A percentile compares a stretch with the other conserved stretches of the same genome.
phyloP scores from a whole-genome alignment of 2,888 invertebrate species.

The Poecilus cupreus region DNA sequence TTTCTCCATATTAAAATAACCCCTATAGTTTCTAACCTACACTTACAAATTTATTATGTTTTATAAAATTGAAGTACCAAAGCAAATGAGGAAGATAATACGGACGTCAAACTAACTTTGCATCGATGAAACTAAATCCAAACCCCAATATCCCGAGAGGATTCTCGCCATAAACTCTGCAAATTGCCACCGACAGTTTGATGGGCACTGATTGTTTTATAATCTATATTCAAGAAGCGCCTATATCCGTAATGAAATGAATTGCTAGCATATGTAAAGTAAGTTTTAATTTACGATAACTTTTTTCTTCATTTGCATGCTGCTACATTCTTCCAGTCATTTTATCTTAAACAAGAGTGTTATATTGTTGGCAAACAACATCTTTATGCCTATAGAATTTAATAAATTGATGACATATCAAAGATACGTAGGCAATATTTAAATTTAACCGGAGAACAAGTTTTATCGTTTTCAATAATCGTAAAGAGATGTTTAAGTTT shows the following conservation, averaged over 20 bases:
- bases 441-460: neutral
- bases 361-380: neutral
- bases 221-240: neutral
- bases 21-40: no score
- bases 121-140: no score
- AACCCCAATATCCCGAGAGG: no score
- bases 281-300: constrained; percentile 9
- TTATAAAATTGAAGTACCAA: no score
- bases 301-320: constrained; percentile 5
- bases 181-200: neutral
- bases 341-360: neutral
- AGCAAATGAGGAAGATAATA: no score
- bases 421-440: neutral
- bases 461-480: neutral
- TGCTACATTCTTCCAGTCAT: neutral
- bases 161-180: neutral
- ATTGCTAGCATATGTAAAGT: constrained; percentile 9
- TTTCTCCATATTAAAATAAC: no score
- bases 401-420: neutral
- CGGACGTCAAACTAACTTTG: no score
- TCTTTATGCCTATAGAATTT: neutral
- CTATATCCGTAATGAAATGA: neutral
- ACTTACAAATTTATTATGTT: no score
- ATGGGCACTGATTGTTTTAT: neutral
- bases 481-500: neutral